A percentile compares a stretch with the other conserved stretches of the same genome.
Evolutionary conservation across 2,888 invertebrate genomes (phyloP).

Genomic region (Chouioia cunea): DNA sequence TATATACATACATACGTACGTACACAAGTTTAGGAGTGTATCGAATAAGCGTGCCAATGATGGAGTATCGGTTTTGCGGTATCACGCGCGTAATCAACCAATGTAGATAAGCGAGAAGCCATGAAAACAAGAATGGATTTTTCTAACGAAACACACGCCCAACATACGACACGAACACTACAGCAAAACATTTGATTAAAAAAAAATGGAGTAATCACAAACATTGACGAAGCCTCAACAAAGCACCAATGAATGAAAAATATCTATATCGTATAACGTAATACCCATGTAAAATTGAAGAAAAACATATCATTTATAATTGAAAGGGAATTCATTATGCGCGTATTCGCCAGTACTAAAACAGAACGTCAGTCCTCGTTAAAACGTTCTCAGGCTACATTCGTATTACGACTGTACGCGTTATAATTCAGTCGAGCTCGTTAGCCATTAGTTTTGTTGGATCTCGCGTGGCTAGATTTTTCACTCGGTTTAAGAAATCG

Average conservation of each 20-base stretch:
- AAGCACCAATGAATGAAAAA: neutral
- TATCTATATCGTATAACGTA: too few relatives aligned
- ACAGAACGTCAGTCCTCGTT: too few relatives aligned
- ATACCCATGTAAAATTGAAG: too few relatives aligned
- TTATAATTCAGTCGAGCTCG: neutral
- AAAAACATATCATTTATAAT: too few relatives aligned
- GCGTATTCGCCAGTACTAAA: too few relatives aligned
- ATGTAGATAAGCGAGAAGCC: conserved; percentile 21
- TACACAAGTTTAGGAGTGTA: conserved; percentile 13
- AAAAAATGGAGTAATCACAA: neutral
- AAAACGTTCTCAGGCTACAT: too few relatives aligned
- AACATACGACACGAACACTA: too few relatives aligned
- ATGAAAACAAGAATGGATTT: conserved; percentile 8
- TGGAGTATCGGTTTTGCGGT: conserved; percentile 7
- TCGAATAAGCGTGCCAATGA: conserved; percentile 40
- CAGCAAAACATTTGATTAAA: conserved; percentile 14
- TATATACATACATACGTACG: too few relatives aligned
- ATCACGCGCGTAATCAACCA: neutral
- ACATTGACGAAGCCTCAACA: conserved; percentile 12
- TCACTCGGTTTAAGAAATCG: conserved; percentile 12
- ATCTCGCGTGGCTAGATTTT: conserved; percentile 17
- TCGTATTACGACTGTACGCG: too few relatives aligned
- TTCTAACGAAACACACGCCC: conserved; percentile 4
- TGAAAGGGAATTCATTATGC: too few relatives aligned
- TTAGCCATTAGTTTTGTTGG: conserved; percentile 26